phyloP scores from a whole-genome alignment of 2,888 invertebrate genomes.

The Gymnocheta viridis region DNA sequence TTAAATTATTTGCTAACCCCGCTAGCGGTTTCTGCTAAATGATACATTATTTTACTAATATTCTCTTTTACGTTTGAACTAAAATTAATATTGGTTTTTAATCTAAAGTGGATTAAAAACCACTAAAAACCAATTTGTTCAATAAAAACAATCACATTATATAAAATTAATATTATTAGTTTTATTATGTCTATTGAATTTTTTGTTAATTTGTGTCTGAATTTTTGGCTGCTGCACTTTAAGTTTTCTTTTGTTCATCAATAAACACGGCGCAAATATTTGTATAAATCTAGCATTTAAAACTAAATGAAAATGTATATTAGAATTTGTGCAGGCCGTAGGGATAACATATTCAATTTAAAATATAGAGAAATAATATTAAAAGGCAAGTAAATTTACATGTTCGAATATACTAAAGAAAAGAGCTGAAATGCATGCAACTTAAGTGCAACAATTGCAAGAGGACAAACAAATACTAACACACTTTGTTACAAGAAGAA shows the following conservation, averaged over 20 bases:
- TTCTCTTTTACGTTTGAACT: not conserved
- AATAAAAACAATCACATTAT: too few relatives aligned
- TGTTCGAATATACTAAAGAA: not conserved
- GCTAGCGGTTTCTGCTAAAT: not conserved
- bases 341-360: slow-evolving; percentile 13
- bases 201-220: not conserved
- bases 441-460: not conserved
- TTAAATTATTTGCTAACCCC: not conserved
- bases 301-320: slow-evolving; percentile 7
- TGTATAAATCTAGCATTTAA: slow-evolving; percentile 34
- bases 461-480: too few relatives aligned
- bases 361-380: slow-evolving; percentile 48
- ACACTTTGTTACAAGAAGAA: too few relatives aligned
- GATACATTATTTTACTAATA: not conserved
- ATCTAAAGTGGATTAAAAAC: too few relatives aligned
- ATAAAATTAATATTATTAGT: not conserved
- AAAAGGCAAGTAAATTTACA: slow-evolving; percentile 44
- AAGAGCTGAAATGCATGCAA: not conserved
- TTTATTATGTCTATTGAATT: not conserved
- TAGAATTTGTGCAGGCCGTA: not conserved
- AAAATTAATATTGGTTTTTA: not conserved
- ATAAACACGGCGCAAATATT: slow-evolving; percentile 4
- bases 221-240: too few relatives aligned
- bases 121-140: too few relatives aligned
- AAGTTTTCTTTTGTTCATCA: not conserved